Conservation (phyloP, 2,888 invertebrate species). For the Catocala fraxini region DNA sequence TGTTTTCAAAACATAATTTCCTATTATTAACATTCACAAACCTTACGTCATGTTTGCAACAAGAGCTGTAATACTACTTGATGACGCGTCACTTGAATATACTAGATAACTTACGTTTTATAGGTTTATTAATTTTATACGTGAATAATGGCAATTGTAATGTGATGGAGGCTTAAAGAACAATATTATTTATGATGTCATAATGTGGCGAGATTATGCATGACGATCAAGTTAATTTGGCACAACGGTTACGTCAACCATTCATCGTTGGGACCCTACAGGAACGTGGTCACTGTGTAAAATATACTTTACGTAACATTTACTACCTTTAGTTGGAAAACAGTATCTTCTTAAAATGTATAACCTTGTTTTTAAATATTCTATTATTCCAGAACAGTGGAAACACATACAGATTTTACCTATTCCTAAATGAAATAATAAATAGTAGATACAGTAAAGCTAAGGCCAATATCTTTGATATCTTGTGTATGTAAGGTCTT, state of each 20-base stretch:
- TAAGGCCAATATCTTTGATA: too few species aligned
- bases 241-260: slow-evolving; percentile 43
- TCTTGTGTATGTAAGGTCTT: too few species aligned
- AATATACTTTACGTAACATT: too few species aligned
- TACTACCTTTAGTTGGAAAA: too few species aligned
- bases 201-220: background rate
- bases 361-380: too few species aligned
- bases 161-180: background rate
- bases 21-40: slow-evolving; percentile 52
- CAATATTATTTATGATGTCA: background rate
- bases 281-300: slow-evolving; percentile 19
- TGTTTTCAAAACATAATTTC: slow-evolving; percentile 61
- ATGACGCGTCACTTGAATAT: background rate
- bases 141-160: slow-evolving; percentile 8
- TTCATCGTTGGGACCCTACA: slow-evolving; percentile 48
- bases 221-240: slow-evolving; percentile 40
- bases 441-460: too few species aligned
- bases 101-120: slow-evolving; percentile 1
- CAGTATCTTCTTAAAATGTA: too few species aligned
- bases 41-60: slow-evolving; percentile 48
- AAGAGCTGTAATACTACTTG: slow-evolving; percentile 34
- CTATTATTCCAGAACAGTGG: too few species aligned
- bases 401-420: too few species aligned
- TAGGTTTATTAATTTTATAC: slow-evolving; percentile 15
- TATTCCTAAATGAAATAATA: too few species aligned